Base-by-base conservation (phyloP, 2,797 vertebrate species). In the Xiphorhynchus erythropygius region DNA sequence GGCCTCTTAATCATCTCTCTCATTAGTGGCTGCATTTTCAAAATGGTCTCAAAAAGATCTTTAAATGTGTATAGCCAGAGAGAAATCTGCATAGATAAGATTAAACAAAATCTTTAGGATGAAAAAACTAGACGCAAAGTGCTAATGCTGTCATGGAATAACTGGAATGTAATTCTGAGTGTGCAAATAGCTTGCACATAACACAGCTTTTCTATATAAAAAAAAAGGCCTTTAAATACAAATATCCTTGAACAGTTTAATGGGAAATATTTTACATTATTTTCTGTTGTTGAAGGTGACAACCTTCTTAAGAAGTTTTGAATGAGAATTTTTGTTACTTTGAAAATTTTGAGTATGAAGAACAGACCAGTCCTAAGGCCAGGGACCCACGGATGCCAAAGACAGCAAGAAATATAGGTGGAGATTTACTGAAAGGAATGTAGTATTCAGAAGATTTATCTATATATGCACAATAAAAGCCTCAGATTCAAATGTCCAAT, bases 1-100 rank as follows among this genome's bases (percentile, higher is more conserved):
- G 87, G 70, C 50, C 70, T 91, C 73, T 84, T 95, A 90, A 96
- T 94, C 79, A 96, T 84, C 56, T 9, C 11, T 82, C 70, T 95
- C 89, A 86, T 96, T 94, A 94, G 74, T 7, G 57, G 55, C 84
- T 93, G 75, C 76, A 84, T 93, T 91, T 92, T 91, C 55, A 60
- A 87, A 90, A 73, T 46, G 62, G 55, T 75, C 73, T 95, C 81
- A 63, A 70, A 90, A 85, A 74, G 44, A 85, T 65, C 70, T 88
- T 84, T 84, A 79, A 88, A 53, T 76, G 52, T 70, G 76, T 83
- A 73, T 79, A 84, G 27, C 44, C 70, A 93, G 67, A 71, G 59
- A 88, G 47, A 73, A 50, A 73, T 56, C 44, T 63, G 52, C 63
- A 46, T 15, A 39, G 37, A 76, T 30, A 49, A 90, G 85, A 92